A percentile compares a stretch with the other conserved stretches of the same genome.
phyloP scores from a whole-genome alignment of 1,140 invertebrate genomes.

The Semibalanus balanoides region DNA sequence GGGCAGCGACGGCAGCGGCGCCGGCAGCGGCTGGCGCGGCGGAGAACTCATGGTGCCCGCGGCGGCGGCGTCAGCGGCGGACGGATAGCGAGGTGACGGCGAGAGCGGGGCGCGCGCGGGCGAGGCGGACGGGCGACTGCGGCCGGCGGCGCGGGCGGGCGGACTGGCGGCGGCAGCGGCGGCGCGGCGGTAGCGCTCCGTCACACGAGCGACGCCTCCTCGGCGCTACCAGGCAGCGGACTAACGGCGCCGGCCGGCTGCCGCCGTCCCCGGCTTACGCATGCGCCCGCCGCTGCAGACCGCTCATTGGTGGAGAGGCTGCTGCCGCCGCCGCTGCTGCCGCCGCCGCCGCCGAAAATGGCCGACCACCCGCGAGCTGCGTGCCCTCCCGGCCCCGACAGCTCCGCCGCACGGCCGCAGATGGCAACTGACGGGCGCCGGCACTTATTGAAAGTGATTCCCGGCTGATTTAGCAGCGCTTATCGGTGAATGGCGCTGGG shows the following conservation, averaged over 20 bases:
- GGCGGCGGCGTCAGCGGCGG: too few relatives aligned
- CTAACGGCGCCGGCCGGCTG: background rate
- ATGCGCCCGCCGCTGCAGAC: background rate
- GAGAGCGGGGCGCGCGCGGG: background rate
- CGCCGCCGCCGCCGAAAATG: background rate
- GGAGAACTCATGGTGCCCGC: background rate
- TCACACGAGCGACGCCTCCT: background rate
- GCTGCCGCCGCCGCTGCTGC: too few relatives aligned
- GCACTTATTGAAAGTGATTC: too few relatives aligned
- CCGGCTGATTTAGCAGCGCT: too few relatives aligned
- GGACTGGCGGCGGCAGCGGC: conserved; percentile 10
- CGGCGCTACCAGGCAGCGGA: background rate
- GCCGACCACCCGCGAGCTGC: background rate
- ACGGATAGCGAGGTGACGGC: too few relatives aligned
- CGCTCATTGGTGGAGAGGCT: background rate
- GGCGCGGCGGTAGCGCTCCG: conserved; percentile 1
- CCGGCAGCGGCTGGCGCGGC: conserved; percentile 42
- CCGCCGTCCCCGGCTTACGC: background rate
- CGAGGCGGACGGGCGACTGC: conserved; percentile 9
- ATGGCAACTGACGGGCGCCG: too few relatives aligned
- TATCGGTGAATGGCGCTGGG: too few relatives aligned
- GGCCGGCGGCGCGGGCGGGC: conserved; percentile 10
- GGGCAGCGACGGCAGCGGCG: conserved; percentile 37
- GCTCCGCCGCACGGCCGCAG: too few relatives aligned
- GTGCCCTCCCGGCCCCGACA: too few relatives aligned